These are phyloP conservation scores for Procambarus virginalis DNA, from an alignment of 1,140 invertebrate species.

Conservation along the genomic window DNA sequence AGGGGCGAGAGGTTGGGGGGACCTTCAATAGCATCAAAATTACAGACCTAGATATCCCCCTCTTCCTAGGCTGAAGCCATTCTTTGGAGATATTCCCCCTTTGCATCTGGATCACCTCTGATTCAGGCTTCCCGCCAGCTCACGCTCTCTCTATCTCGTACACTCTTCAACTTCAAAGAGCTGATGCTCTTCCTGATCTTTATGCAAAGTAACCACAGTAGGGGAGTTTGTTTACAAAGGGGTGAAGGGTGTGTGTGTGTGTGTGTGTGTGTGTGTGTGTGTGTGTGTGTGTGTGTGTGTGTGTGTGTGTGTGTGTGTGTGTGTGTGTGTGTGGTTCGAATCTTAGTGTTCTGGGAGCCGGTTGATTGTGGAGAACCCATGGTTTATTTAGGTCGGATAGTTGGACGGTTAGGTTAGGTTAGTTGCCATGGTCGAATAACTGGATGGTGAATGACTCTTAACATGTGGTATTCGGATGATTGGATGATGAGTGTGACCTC, in stretches of 20 bases:
- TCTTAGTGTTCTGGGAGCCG: no score
- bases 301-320: no score
- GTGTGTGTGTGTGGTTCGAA: no score
- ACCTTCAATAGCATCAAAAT: conserved; percentile 24
- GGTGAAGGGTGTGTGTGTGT: neutral
- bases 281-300: no score
- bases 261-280: no score
- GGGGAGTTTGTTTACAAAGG: neutral
- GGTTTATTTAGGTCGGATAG: no score
- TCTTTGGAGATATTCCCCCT: conserved; percentile 1
- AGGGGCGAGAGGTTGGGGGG: neutral
- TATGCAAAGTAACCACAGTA: conserved; percentile 2
- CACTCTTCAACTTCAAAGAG: conserved; percentile 7
- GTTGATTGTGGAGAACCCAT: no score
- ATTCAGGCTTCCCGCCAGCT: neutral
- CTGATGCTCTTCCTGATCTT: neutral
- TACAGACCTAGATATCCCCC: conserved; percentile 11
- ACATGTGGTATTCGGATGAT: no score
- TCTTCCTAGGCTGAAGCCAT: conserved; percentile 2
- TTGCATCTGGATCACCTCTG: conserved; percentile 15
- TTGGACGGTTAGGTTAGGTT: no score
- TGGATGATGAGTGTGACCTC: no score
- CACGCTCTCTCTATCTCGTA: neutral
- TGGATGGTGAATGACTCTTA: no score
- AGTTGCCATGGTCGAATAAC: no score